Base-by-base conservation (phyloP, 30 jellyfish, hydroid and myxozoan species). In the Hydractinia echinata region DNA sequence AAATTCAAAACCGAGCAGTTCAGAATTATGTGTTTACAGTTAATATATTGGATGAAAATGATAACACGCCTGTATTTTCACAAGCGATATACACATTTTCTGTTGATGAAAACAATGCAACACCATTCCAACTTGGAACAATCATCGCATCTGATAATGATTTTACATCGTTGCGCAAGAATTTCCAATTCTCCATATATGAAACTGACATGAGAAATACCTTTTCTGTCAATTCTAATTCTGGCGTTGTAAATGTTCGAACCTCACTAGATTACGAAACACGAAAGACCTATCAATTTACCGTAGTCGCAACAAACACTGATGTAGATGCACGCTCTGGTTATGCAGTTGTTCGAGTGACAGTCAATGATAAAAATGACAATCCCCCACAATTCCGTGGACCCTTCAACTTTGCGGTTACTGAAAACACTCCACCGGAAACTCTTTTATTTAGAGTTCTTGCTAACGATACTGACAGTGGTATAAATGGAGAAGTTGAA, bases 331-430 rank as follows among this genome's bases (percentile, higher is more conserved):
- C 51, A 64, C 19, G 74, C 19, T n/a, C 74, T 6, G 74, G 74
- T 13, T 64, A 85, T 48, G 88, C 90, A 72, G 51, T 73, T 39
- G 90, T 94, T 84, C 83, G 79, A 62, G 79, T 94, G 58, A 88
- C 96, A n/a, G 87, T 94, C 54, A 73, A 20, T 55, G 96, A 94
- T 64, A 79, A 15, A 14, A 94, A 94, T 77, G 99, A 94, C 81
- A 82, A 88, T 60, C 85, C 96, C 49, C 99, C 99, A 7, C 86
- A 88, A 53, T 55, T 11, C 60, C 84, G 82, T 6, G 73, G 72
- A n/a, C 51, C 64, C 61, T 80, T 61, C 5, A 54, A 18, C 1
- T 30, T 18, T n/a, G 66, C 84, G 10, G 53, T 80, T 15, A 30
- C 87, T 20, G 87, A 80, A 61, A 66, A 72, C 60, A 83, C 85